Percentiles rank a stretch among this genome's conserved stretches.
Evolutionary conservation across 2,888 invertebrate genomes (phyloP).

Genomic region (Acheta domesticus): DNA sequence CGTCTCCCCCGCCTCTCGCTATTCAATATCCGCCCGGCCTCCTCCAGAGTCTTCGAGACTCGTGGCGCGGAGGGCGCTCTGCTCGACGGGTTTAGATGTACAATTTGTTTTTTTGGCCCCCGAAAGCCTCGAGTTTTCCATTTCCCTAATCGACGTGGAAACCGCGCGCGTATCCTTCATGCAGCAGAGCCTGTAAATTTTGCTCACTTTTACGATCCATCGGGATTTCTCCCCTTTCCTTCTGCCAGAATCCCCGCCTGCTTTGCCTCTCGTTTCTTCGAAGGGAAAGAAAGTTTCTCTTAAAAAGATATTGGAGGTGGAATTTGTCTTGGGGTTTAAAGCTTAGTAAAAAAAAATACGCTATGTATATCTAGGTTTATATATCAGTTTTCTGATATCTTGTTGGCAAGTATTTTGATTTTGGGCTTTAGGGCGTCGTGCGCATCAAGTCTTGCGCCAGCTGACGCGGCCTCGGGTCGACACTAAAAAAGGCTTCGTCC

Average conservation of each 20-base stretch:
- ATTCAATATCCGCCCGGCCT: no score
- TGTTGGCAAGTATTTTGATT: constrained; percentile 28
- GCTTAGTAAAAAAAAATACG: constrained; percentile 24
- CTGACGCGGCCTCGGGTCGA: background rate
- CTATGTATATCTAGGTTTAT: background rate
- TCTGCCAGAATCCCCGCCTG: background rate
- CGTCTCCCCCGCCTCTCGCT: no score
- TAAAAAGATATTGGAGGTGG: constrained; percentile 21
- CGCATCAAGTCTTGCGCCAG: background rate
- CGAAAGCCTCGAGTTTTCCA: background rate
- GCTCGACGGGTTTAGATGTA: no score
- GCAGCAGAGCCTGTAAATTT: constrained; percentile 33
- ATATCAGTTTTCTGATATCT: constrained; percentile 22
- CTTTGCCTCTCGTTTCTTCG: background rate
- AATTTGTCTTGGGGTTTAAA: constrained; percentile 22
- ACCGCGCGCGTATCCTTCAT: constrained; percentile 24
- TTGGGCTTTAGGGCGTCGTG: constrained; percentile 2
- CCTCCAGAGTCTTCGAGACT: no score
- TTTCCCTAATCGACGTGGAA: constrained; percentile 1
- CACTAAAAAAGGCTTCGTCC: background rate
- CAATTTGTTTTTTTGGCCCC: no score
- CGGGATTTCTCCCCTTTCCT: constrained; percentile 31
- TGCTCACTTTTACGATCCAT: constrained; percentile 36
- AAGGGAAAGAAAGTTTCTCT: constrained; percentile 23
- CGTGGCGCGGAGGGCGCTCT: no score